Percentiles rank a stretch among this genome's conserved stretches.
phyloP scores from a whole-genome alignment of 1,140 invertebrate species.

The Linepithema humile region DNA sequence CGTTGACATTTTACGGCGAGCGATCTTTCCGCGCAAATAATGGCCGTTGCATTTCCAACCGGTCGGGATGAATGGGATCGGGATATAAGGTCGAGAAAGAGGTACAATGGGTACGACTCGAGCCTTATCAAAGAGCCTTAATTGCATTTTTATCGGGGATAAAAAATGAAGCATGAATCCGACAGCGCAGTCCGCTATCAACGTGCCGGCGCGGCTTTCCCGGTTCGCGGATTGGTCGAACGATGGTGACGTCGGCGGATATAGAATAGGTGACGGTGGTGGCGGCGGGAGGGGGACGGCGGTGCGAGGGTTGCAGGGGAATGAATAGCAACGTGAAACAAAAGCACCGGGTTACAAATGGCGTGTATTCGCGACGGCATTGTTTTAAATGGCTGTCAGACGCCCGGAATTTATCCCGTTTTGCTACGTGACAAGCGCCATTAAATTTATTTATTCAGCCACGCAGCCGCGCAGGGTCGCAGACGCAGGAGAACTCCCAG shows the following conservation, averaged over 20 bases:
- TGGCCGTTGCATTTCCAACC: conserved; percentile 58
- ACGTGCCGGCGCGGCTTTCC: conserved; percentile 47
- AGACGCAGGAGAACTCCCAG: conserved; percentile 56
- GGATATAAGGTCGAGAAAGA: conserved; percentile 51
- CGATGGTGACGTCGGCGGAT: conserved; percentile 66
- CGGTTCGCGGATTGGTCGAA: conserved; percentile 57
- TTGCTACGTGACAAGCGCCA: conserved; percentile 82
- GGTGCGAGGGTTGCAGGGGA: conserved; percentile 64
- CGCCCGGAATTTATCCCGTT: conserved; percentile 83
- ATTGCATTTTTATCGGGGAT: conserved; percentile 82
- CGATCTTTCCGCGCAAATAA: conserved; percentile 64
- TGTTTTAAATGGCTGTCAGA: conserved; percentile 84
- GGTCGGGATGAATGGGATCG: conserved; percentile 35
- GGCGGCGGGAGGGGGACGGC: conserved; percentile 49
- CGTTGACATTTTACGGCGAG: conserved; percentile 53
- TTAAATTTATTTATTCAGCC: conserved; percentile 83
- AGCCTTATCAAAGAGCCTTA: conserved; percentile 78
- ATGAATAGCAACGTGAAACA: conserved; percentile 83
- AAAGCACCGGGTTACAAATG: conserved; percentile 83
- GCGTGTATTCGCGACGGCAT: conserved; percentile 83
- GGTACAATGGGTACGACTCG: conserved; percentile 71
- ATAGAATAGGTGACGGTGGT: conserved; percentile 62
- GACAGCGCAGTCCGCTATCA: conserved; percentile 67
- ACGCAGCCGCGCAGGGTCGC: conserved; percentile 59
- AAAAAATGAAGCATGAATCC: conserved; percentile 80